Evolutionary conservation across 2,113 vertebrate genomes (phyloP).

Genomic region (Oncorhynchus mykiss): DNA sequence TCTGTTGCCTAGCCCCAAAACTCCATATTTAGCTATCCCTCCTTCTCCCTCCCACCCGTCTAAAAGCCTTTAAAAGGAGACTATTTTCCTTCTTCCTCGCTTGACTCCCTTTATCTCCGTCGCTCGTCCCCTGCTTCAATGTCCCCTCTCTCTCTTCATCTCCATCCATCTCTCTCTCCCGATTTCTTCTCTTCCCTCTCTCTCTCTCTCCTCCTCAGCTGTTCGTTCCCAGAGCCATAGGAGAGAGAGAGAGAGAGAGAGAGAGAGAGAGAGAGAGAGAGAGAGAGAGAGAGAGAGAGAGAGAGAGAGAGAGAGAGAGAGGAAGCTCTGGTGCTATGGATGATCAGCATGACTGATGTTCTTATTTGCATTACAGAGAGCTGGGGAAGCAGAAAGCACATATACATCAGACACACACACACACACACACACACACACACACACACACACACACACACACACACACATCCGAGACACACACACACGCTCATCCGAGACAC

Average conservation of each 20-base stretch:
- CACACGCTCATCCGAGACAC: too few relatives aligned
- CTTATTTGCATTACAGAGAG: constrained; percentile 11
- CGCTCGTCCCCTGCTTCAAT: constrained; percentile 1
- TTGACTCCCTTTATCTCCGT: constrained; percentile 29
- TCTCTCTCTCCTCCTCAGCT: not conserved
- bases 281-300: too few relatives aligned
- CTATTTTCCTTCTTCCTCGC: not conserved
- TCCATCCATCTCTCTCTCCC: constrained; percentile 18
- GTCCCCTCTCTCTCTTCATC: constrained; percentile 29
- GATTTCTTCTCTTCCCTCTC: not conserved
- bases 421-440: too few relatives aligned
- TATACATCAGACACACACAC: not conserved
- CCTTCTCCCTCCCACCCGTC: too few relatives aligned
- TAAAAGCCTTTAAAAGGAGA: not conserved
- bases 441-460: too few relatives aligned
- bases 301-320: not conserved
- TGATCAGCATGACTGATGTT: constrained; percentile 23
- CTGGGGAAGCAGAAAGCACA: not conserved
- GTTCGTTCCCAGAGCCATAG: too few relatives aligned
- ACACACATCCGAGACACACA: too few relatives aligned
- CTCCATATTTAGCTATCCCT: too few relatives aligned
- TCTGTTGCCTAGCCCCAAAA: too few relatives aligned
- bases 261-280: too few relatives aligned
- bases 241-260: not conserved
- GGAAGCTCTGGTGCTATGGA: not conserved